Percentiles rank a stretch among this genome's conserved stretches.
Conservation (phyloP, 2,113 vertebrate species). For the Eonycteris spelaea region DNA sequence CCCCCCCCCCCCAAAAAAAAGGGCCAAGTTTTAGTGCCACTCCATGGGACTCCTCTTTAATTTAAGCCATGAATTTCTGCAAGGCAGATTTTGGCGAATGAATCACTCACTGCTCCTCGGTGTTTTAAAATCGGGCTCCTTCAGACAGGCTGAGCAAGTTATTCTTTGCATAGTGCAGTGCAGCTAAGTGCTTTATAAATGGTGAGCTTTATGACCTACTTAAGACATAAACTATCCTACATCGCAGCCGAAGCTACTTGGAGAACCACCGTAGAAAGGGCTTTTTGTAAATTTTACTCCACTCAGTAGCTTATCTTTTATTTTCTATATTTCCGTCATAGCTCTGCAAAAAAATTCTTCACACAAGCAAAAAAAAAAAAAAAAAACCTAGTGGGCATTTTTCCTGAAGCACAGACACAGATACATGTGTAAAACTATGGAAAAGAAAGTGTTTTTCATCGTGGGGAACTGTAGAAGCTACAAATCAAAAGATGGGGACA, state of each 20-base stretch:
- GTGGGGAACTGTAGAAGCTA: background rate
- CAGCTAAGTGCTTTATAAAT: background rate
- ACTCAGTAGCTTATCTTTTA: background rate
- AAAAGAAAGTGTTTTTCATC: background rate
- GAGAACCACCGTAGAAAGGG: no score
- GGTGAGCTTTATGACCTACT: background rate
- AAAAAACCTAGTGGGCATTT: background rate
- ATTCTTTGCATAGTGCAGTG: background rate
- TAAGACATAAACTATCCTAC: background rate
- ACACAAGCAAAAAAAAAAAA: background rate
- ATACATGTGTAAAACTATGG: background rate
- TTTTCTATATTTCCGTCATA: background rate
- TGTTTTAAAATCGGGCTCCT: background rate
- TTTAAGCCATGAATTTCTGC: background rate
- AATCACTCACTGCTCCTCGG: no score
- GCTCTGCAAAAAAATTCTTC: background rate
- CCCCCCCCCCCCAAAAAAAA: no score
- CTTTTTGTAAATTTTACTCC: background rate
- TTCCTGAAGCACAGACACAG: background rate
- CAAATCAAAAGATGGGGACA: background rate
- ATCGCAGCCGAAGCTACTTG: no score
- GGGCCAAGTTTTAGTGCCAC: fast-evolving
- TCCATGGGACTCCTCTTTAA: background rate
- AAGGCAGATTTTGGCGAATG: fast-evolving
- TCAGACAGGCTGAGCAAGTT: background rate